Percentiles rank a stretch among this genome's conserved stretches.
Conservation (phyloP, 2,797 vertebrate species). For the Falco concolor region DNA sequence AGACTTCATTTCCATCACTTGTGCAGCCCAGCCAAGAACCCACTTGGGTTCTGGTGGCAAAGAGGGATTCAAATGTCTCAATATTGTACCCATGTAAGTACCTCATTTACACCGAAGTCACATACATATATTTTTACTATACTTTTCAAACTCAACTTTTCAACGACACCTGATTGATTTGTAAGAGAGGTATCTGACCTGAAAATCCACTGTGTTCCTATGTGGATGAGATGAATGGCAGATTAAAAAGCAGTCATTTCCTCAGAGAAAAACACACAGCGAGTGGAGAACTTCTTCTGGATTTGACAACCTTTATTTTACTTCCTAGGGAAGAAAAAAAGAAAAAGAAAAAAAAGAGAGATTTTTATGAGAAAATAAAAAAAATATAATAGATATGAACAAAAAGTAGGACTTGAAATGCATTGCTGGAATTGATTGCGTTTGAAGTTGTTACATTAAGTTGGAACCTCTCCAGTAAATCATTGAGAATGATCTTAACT, state of each 20-base stretch:
- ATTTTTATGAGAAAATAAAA: not conserved
- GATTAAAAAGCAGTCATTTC: conserved; percentile 32
- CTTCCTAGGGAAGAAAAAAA: not conserved
- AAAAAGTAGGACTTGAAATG: not conserved
- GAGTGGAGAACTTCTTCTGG: not conserved
- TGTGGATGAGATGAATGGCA: not conserved
- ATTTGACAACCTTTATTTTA: conserved; percentile 2
- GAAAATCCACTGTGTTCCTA: conserved; percentile 24
- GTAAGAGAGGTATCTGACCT: not conserved
- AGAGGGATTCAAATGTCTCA: not conserved
- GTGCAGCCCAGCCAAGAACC: not conserved
- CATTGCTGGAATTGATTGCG: not conserved
- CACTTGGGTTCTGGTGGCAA: not conserved
- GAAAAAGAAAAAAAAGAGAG: not conserved
- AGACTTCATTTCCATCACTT: not conserved
- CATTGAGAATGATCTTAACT: not conserved
- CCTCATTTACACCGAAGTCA: not conserved
- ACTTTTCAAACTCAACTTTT: not conserved
- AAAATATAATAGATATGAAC: not conserved
- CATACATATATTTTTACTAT: not conserved
- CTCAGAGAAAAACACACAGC: not conserved
- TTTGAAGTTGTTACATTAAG: not conserved
- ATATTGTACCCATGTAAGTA: not conserved
- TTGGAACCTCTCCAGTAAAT: not conserved
- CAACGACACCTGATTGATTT: not conserved